Evolutionary conservation across 2,888 invertebrate species (phyloP).

Genomic region (Acronicta aceris): DNA sequence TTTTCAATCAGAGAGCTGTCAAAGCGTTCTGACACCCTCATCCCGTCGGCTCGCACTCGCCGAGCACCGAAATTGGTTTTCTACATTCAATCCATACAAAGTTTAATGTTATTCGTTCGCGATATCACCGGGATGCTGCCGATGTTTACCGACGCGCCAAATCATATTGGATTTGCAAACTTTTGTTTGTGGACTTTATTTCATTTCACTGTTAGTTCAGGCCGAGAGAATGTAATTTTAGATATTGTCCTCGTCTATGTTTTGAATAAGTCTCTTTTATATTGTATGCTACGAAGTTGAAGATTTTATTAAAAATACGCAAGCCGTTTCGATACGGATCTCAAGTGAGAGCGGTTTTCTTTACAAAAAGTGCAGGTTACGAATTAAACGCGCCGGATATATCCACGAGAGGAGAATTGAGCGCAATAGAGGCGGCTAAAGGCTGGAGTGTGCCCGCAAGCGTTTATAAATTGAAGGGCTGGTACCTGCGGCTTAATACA

Average conservation of each 20-base stretch:
- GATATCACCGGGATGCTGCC: constrained; percentile 89
- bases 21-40: constrained; percentile 90
- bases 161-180: constrained; percentile 90
- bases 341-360: constrained; percentile 9
- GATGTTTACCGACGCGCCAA: constrained; percentile 89
- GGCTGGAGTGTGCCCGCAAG: constrained; percentile 80
- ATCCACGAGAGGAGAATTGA: constrained; percentile 70
- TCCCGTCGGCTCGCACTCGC: constrained; percentile 89
- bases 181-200: constrained; percentile 89
- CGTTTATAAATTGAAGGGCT: constrained; percentile 89
- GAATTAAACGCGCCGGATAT: constrained; percentile 83
- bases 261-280: constrained; percentile 70
- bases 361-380: constrained; percentile 71
- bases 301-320: constrained; percentile 59
- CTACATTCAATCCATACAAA: constrained; percentile 90
- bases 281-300: constrained; percentile 52
- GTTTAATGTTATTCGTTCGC: constrained; percentile 90
- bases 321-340: constrained; percentile 12
- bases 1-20: constrained; percentile 91
- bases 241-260: constrained; percentile 78
- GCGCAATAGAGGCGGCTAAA: constrained; percentile 66
- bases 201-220: constrained; percentile 88
- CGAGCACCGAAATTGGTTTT: constrained; percentile 90
- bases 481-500: constrained; percentile 90
- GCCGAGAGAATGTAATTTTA: constrained; percentile 85